A percentile compares a stretch with the other conserved stretches of the same genome.
Conservation (phyloP, 2,113 vertebrate species). For the Litocranius walleri region DNA sequence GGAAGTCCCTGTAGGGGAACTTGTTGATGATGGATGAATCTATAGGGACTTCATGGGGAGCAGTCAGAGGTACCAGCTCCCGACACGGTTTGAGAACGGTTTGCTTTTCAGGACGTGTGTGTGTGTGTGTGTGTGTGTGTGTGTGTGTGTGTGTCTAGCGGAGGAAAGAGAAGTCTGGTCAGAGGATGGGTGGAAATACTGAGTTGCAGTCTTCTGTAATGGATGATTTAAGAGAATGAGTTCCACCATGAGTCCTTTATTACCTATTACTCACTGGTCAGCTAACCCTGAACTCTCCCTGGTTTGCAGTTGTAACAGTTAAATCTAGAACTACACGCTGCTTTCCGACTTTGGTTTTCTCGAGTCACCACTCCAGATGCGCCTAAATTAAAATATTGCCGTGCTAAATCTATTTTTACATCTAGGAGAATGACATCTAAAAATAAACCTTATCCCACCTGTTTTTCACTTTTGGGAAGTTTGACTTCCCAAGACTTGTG, state of each 20-base stretch:
- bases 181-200: neutral
- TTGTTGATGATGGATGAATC: neutral
- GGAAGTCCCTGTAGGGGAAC: neutral
- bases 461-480: slow-evolving; percentile 54
- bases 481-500: neutral
- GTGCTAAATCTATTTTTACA: slow-evolving; percentile 59
- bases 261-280: neutral
- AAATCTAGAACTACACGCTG: neutral
- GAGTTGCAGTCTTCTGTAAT: neutral
- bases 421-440: slow-evolving; percentile 45
- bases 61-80: neutral
- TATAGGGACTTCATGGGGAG: neutral
- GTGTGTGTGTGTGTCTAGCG: neutral
- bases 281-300: neutral
- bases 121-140: neutral
- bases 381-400: slow-evolving; percentile 54
- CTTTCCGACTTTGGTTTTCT: slow-evolving; percentile 31
- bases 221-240: slow-evolving; percentile 23
- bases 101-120: neutral
- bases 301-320: slow-evolving; percentile 1
- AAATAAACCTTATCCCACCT: slow-evolving; percentile 70
- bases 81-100: neutral
- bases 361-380: slow-evolving; percentile 39
- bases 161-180: neutral
- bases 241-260: neutral